Percentiles rank a stretch among this genome's conserved stretches.
These are phyloP conservation scores for Platalea minor DNA, from an alignment of 2,797 vertebrate genomes.

Conservation along the genomic window DNA sequence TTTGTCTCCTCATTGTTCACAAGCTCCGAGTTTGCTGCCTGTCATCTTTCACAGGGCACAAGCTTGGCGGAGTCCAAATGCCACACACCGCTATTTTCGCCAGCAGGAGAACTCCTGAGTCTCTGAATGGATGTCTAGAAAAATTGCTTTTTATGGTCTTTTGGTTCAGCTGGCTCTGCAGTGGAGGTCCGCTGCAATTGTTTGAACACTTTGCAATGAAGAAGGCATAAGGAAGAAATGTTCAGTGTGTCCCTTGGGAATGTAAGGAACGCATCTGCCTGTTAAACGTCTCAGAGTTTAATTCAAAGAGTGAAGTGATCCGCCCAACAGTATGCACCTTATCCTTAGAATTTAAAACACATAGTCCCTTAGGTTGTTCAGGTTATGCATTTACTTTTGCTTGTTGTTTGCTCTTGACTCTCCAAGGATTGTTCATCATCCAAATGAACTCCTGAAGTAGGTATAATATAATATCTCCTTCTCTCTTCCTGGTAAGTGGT, in stretches of 20 bases:
- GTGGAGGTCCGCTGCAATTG: not conserved
- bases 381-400: not conserved
- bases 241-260: not conserved
- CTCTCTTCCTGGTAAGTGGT: not conserved
- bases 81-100: not conserved
- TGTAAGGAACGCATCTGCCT: not conserved
- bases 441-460: not conserved
- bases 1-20: not conserved
- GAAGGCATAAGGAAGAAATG: not conserved
- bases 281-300: not conserved
- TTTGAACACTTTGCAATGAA: slow-evolving; percentile 12
- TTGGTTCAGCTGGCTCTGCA: not conserved
- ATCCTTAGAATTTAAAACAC: slow-evolving; percentile 2
- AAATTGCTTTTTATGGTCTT: slow-evolving; percentile 25
- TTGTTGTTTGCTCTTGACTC: not conserved
- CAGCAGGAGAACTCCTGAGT: not conserved
- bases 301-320: not conserved
- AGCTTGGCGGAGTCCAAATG: slow-evolving; percentile 1
- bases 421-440: not conserved
- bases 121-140: not conserved
- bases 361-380: not conserved
- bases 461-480: not conserved
- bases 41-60: not conserved
- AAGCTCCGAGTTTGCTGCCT: not conserved
- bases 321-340: not conserved